Percentiles rank a stretch among this genome's conserved stretches.
These are phyloP conservation scores for Enchytraeus crypticus DNA, from an alignment of 2,888 invertebrate species.

Conservation along the genomic window DNA sequence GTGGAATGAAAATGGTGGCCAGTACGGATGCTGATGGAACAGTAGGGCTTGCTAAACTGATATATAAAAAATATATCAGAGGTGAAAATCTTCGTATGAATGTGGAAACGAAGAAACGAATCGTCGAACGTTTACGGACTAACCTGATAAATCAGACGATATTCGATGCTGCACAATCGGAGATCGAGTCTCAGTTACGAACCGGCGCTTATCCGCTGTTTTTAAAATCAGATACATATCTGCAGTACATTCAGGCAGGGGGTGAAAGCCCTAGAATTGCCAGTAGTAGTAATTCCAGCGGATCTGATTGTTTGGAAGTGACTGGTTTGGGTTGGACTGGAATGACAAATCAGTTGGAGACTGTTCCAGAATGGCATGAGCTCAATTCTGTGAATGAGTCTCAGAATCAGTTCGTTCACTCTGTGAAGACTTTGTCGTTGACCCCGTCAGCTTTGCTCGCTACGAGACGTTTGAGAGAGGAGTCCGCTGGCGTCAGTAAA, in stretches of 20 bases:
- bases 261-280: conserved; percentile 40
- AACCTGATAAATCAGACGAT: conserved; percentile 64
- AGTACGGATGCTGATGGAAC: conserved; percentile 55
- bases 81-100: conserved; percentile 58
- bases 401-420: conserved; percentile 14
- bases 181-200: conserved; percentile 73
- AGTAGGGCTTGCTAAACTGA: conserved; percentile 64
- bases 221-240: conserved; percentile 82
- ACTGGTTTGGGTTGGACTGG: conserved; percentile 7
- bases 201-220: conserved; percentile 84
- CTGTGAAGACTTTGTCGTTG: conserved; percentile 6
- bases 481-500: neutral
- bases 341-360: too few species aligned
- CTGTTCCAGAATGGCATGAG: conserved; percentile 19
- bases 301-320: conserved; percentile 17
- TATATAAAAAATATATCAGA: conserved; percentile 55
- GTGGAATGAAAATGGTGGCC: conserved; percentile 41
- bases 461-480: conserved; percentile 4
- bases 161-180: conserved; percentile 74
- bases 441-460: conserved; percentile 15
- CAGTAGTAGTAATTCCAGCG: conserved; percentile 11
- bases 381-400: too few species aligned
- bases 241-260: conserved; percentile 50
- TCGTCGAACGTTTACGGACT: conserved; percentile 48
- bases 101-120: conserved; percentile 69